Evolutionary conservation across 2,888 invertebrate genomes (phyloP).

Genomic region (Nowickia ferox): DNA sequence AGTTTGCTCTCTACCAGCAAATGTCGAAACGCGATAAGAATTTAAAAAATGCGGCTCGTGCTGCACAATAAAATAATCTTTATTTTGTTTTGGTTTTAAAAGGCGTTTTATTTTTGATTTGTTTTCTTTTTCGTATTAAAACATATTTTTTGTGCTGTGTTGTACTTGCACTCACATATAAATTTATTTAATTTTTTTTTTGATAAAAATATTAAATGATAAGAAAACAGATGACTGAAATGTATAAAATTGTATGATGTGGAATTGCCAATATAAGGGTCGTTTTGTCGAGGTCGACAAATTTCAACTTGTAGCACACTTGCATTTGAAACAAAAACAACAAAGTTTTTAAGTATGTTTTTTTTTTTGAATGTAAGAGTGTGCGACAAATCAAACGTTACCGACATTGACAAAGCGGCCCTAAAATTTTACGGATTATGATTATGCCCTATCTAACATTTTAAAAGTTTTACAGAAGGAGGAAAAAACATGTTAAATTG

Average conservation of each 20-base stretch:
- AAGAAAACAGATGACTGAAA: conserved; percentile 12
- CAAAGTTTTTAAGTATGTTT: neutral
- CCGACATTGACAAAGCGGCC: too few relatives aligned
- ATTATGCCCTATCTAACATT: too few relatives aligned
- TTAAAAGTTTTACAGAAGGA: too few relatives aligned
- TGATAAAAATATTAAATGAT: conserved; percentile 32
- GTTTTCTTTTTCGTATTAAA: conserved; percentile 2
- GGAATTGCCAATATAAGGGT: neutral
- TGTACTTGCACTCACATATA: neutral
- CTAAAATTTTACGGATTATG: neutral
- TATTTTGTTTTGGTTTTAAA: conserved; percentile 34
- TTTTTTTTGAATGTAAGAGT: too few relatives aligned
- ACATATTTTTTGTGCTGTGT: neutral
- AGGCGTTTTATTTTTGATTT: conserved; percentile 34
- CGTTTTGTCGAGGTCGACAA: neutral
- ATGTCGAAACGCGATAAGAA: conserved; percentile 59
- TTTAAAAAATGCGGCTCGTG: conserved; percentile 18
- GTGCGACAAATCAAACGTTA: too few relatives aligned
- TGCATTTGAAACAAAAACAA: neutral
- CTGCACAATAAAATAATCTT: conserved; percentile 43
- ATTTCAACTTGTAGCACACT: too few relatives aligned
- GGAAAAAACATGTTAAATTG: too few relatives aligned
- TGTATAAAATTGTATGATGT: conserved; percentile 6
- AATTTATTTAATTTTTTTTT: neutral
- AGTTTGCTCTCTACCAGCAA: conserved; percentile 15